Conservation (phyloP, 2,888 invertebrate species). For the Neocrepidodera transversa region DNA sequence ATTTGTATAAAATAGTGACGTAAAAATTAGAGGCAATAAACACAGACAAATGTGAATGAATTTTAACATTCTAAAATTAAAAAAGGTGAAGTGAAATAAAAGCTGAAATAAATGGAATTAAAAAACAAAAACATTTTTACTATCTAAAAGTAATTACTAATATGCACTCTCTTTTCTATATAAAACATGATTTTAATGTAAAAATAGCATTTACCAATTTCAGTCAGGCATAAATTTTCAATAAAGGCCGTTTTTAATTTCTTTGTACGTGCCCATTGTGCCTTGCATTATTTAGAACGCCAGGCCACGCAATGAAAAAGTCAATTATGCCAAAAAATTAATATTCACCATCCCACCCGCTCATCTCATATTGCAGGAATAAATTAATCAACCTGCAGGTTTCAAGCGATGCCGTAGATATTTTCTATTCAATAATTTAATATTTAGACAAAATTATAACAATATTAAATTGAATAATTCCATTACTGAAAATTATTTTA, state of each 20-base stretch:
- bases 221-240: slow-evolving; percentile 10
- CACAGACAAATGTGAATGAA: too few species aligned
- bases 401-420: too few species aligned
- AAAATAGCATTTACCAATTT: slow-evolving; percentile 1
- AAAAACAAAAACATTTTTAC: too few species aligned
- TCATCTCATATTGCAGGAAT: slow-evolving; percentile 25
- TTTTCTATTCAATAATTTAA: too few species aligned
- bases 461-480: too few species aligned
- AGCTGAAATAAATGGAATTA: too few species aligned
- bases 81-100: too few species aligned
- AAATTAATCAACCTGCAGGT: slow-evolving; percentile 21
- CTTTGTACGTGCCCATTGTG: slow-evolving; percentile 21
- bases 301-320: slow-evolving; percentile 16
- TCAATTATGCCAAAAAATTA: slow-evolving; percentile 27
- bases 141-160: neutral
- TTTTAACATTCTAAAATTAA: too few species aligned
- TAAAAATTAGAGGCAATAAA: too few species aligned
- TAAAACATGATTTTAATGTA: neutral
- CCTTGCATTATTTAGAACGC: slow-evolving; percentile 5
- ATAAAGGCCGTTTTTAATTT: slow-evolving; percentile 13
- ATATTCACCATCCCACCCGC: slow-evolving; percentile 20
- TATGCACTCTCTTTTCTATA: neutral
- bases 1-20: too few species aligned
- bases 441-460: too few species aligned
- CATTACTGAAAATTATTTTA: too few species aligned